Evolutionary conservation across 1,140 invertebrate genomes (phyloP).

Genomic region (Melanaphis sacchari): DNA sequence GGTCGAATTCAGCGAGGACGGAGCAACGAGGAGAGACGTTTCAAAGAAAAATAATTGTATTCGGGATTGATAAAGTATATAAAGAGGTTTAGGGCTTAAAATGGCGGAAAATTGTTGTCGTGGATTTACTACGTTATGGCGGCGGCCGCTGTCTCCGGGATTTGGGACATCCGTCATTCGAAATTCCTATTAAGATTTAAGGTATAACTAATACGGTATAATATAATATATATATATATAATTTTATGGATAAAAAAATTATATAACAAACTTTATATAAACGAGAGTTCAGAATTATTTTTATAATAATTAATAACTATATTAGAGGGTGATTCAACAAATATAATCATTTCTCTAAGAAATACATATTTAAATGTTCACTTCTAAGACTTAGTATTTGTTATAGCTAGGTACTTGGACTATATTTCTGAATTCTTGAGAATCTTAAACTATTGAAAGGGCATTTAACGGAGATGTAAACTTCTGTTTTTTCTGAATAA

Average conservation of each 20-base stretch:
- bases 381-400: too few relatives aligned
- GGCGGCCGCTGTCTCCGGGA: neutral
- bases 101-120: conserved; percentile 50
- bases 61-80: conserved; percentile 48
- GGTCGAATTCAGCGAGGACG: neutral
- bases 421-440: too few relatives aligned
- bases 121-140: conserved; percentile 24
- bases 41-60: conserved; percentile 57
- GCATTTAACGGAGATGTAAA: too few relatives aligned
- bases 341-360: too few relatives aligned
- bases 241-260: neutral
- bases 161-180: neutral
- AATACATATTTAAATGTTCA: too few relatives aligned
- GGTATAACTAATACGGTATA: neutral
- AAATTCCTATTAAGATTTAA: neutral
- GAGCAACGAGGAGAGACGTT: neutral
- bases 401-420: too few relatives aligned
- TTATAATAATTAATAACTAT: neutral
- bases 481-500: too few relatives aligned
- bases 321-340: neutral
- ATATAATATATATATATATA: neutral
- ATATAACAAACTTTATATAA: neutral
- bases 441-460: too few relatives aligned
- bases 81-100: conserved; percentile 49
- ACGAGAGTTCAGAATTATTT: neutral